Conservation (phyloP, 92 coral and sea anemone species). For the Heliopora coerulea region DNA sequence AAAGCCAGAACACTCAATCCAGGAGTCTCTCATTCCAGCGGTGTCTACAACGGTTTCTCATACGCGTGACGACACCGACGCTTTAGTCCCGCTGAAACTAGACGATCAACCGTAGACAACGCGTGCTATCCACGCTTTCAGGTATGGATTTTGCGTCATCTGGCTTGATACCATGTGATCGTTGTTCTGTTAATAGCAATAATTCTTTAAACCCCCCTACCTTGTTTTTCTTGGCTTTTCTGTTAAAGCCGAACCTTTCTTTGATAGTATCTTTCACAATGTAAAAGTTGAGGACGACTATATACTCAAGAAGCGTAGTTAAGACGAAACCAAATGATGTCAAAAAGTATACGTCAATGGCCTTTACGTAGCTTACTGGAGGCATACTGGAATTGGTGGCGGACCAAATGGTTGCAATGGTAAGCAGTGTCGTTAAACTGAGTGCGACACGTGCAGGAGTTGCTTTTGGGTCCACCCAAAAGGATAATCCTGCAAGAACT, state of each 20-base stretch:
- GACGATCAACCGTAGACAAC: too few relatives aligned
- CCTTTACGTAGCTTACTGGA: conserved; percentile 78
- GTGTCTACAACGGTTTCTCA: too few relatives aligned
- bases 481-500: conserved; percentile 79
- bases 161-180: too few relatives aligned
- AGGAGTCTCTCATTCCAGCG: too few relatives aligned
- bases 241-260: neutral
- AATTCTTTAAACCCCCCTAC: neutral
- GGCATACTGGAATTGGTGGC: conserved; percentile 83
- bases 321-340: conserved; percentile 74
- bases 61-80: too few relatives aligned
- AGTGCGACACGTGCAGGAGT: conserved; percentile 82
- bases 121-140: too few relatives aligned
- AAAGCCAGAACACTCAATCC: too few relatives aligned
- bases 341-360: conserved; percentile 78
- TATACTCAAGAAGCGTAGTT: conserved; percentile 71
- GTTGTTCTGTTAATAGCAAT: too few relatives aligned
- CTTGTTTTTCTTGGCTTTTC: neutral
- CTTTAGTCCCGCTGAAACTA: too few relatives aligned
- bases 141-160: too few relatives aligned
- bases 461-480: conserved; percentile 77
- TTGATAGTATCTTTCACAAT: conserved; percentile 1
- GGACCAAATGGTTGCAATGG: conserved; percentile 81
- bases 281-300: conserved; percentile 47
- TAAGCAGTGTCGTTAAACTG: conserved; percentile 76